Evolutionary conservation across 2,888 invertebrate genomes (phyloP).

Genomic region (Hoplodrina blanda): DNA sequence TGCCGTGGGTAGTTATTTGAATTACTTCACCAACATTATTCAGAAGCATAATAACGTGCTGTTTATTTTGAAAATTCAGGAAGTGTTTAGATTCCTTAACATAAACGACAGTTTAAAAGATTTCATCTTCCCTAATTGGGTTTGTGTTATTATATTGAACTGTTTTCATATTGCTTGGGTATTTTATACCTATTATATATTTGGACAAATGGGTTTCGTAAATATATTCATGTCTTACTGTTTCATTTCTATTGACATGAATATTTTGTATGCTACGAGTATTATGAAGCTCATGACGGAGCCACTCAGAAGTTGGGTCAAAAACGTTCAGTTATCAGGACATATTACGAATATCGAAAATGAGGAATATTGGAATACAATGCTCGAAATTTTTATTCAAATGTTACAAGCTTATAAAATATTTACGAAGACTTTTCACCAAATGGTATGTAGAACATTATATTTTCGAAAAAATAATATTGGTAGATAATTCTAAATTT

Average conservation of each 20-base stretch:
- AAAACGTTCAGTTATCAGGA: neutral
- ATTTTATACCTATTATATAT: conserved; percentile 14
- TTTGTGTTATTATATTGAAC: neutral
- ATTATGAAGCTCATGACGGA: conserved; percentile 17
- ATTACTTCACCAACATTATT: conserved; percentile 7
- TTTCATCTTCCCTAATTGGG: neutral
- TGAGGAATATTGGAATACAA: conserved; percentile 4
- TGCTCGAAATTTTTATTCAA: conserved; percentile 5
- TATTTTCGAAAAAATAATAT: neutral
- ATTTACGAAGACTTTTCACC: conserved; percentile 4
- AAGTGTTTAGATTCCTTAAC: conserved; percentile 8
- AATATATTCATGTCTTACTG: conserved; percentile 17
- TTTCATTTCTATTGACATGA: conserved; percentile 10
- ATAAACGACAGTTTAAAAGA: neutral
- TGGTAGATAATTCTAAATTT: no score
- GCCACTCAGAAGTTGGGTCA: conserved; percentile 10
- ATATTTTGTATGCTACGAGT: conserved; percentile 13
- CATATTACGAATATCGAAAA: neutral
- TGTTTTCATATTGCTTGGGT: conserved; percentile 11
- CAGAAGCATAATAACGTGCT: conserved; percentile 12
- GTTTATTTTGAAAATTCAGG: conserved; percentile 10
- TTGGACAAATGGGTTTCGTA: conserved; percentile 4
- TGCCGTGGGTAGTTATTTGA: neutral
- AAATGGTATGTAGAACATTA: neutral
- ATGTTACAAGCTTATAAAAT: conserved; percentile 16